Evolutionary conservation across 2,113 vertebrate species (phyloP), one percentile per base, ranked within the genome.

Genomic region (Dermatemys mawii): DNA sequence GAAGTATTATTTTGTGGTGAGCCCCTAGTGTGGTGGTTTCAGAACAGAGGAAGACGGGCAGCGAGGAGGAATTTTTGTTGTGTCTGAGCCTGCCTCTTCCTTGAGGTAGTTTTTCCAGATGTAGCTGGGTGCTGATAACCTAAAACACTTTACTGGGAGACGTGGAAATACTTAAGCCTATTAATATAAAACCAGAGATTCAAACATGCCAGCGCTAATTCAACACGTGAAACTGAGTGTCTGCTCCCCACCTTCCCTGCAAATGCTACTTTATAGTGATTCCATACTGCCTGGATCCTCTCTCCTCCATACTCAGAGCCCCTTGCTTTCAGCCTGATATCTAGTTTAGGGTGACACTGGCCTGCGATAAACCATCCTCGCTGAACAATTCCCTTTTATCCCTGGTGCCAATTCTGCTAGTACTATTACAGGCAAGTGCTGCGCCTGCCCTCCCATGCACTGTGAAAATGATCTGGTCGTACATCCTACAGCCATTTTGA

Each of bases 341-440:
- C 41, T 29, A 76, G 41, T 46, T 46, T 76, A 75, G n/a, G 16
- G 48, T 17, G 6, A 19, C 38, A 21, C 6, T 46, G 17, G 49
- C 24, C 55, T 82, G 81, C 57, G 32, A 11, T 17, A 73, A 7
- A 19, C 41, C 6, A 51, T 19, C 22, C 8, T 41, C 67, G 24
- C 24, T 44, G 48, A 24, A 3, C n/a, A 19, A 41, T 24, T 81
- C 41, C 26, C 2, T 79, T 22, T 22, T 51, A 49, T 35, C 29
- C 10, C 32, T 51, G 14, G 7, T 2, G 0, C 2, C 1, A 0
- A 0, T 11, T 57, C 57, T 49, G 22, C 50, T 38, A 1, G 0
- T 27, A 0, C 50, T 60, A 0, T 0, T 0, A 24, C 38, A 26
- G 70, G 11, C 38, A 13, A n/a, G n/a, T 44, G 0, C 44, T 0